Conservation (phyloP, 1,140 invertebrate genomes). For the Choristoneura fumiferana region DNA sequence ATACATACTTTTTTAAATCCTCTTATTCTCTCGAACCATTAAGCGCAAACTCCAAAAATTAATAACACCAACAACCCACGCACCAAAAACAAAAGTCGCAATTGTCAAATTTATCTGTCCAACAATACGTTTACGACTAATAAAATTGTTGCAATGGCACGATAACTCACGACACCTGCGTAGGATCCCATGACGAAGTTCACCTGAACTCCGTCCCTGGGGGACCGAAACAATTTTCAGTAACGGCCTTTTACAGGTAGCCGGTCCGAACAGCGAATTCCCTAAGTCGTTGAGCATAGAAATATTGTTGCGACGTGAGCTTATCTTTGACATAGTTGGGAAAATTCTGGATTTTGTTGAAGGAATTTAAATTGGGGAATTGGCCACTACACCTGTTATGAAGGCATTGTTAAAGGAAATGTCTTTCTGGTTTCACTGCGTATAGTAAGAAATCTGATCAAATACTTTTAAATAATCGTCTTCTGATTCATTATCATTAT, state of each 20-base stretch:
- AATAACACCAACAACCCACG: neutral
- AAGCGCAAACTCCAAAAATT: too few species aligned
- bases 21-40: too few species aligned
- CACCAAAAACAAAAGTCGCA: conserved; percentile 12
- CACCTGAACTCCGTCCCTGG: conserved; percentile 35
- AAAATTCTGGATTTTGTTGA: neutral
- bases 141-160: conserved; percentile 52
- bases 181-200: conserved; percentile 37
- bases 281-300: conserved; percentile 44
- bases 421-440: too few species aligned
- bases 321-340: conserved; percentile 27
- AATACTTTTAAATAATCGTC: too few species aligned
- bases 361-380: conserved; percentile 1
- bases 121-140: conserved; percentile 36
- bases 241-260: conserved; percentile 49
- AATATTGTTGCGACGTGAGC: conserved; percentile 46
- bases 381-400: neutral
- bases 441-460: too few species aligned
- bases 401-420: too few species aligned
- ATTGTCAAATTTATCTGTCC: conserved; percentile 14
- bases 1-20: too few species aligned
- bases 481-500: too few species aligned
- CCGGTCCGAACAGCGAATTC: conserved; percentile 45
- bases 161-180: conserved; percentile 59
- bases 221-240: conserved; percentile 47